These are phyloP conservation scores for Dendrolimus pini DNA, from an alignment of 2,888 invertebrate species.

Conservation along the genomic window DNA sequence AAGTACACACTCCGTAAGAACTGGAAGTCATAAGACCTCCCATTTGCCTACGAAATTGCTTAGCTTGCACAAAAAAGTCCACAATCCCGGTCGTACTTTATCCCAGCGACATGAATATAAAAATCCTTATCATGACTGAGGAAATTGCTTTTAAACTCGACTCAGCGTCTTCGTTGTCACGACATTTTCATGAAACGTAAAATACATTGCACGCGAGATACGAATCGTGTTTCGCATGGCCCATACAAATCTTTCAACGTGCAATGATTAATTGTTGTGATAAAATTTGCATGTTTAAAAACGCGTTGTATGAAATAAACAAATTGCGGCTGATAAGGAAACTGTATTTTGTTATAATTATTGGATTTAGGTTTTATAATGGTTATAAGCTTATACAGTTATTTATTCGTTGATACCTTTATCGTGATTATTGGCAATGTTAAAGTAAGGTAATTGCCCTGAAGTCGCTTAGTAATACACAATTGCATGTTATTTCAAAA, in stretches of 20 bases:
- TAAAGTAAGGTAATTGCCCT: too few species aligned
- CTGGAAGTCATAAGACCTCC: too few species aligned
- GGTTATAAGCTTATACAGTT: too few species aligned
- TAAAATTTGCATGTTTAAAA: background rate
- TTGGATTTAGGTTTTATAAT: background rate
- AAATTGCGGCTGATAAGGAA: background rate
- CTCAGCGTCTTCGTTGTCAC: slow-evolving; percentile 3
- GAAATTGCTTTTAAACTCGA: slow-evolving; percentile 1
- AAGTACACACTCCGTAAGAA: background rate
- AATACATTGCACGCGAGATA: background rate
- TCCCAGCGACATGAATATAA: background rate
- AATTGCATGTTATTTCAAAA: too few species aligned
- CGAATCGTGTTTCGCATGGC: background rate
- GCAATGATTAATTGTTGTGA: slow-evolving; percentile 3
- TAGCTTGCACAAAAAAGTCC: background rate
- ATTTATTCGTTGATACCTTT: too few species aligned
- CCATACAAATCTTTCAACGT: slow-evolving; percentile 4
- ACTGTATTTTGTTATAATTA: background rate
- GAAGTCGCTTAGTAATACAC: too few species aligned
- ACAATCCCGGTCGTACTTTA: background rate
- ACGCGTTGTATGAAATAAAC: background rate
- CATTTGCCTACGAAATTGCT: background rate
- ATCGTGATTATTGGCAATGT: too few species aligned
- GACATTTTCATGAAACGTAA: background rate
- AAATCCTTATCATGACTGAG: background rate